Base-by-base conservation (phyloP, 2,113 vertebrate species). In the Phalacrocorax brasilianus region DNA sequence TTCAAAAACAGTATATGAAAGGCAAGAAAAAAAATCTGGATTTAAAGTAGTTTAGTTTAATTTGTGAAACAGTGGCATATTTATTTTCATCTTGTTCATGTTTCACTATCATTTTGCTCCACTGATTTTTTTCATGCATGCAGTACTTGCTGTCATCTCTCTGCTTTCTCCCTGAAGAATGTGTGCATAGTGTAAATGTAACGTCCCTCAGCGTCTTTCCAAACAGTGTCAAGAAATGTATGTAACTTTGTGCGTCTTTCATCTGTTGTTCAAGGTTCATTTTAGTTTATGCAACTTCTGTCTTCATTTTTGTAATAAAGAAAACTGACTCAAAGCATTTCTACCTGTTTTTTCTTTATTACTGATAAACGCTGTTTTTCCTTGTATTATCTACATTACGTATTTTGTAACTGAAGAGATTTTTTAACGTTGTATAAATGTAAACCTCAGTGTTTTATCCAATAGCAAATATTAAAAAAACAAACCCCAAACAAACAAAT, bases 241-340 rank as follows among this genome's bases (percentile, higher is more conserved):
- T 98, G 94, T 97, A 97, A 96, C 45, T 79, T 79, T 91, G 28
- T 97, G 96, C 47, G 49, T 94, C 81, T 94, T 94, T 93, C 98
- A 97, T 96, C 93, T 96, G 83, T 89, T 98, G 89, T 98, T 97
- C 82, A 65, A 84, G 93, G 78, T 94, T 95, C 52, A 67, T 96
- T 94, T 97, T 83, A 66, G 53, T 95, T 97, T 95, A 59, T 89
- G 79, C 85, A 88, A 96, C 21, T 58, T 96, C 67, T 98, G 96
- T 97, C 93, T 97, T 96, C 96, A 96, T 97, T 96, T 92, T 97
- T 95, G 86, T 98, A 98, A 98, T 98, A 98, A 98, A 98, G 96
- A 97, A 97, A 97, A 97, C 83, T 98, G 94, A 95, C 65, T 92
- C 97, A 97, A 97, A 97, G 20, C 38, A 91, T 94, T 88, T 94